Percentiles rank a stretch among this genome's conserved stretches.
Evolutionary conservation across 1,140 invertebrate species (phyloP).

Genomic region (Zaprionus davidi): DNA sequence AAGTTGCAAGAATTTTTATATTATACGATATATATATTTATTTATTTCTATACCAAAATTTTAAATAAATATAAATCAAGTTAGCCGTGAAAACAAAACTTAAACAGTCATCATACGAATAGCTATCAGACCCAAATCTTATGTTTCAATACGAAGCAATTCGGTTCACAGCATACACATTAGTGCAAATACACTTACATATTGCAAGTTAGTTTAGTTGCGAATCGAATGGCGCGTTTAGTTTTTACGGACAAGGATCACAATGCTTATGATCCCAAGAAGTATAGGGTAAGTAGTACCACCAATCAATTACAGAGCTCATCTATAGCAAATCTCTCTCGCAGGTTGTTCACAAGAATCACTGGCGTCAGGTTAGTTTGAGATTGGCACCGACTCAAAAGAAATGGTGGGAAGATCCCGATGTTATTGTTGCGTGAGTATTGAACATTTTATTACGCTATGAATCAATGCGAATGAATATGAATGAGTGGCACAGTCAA

Average conservation of each 20-base stretch:
- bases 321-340: neutral
- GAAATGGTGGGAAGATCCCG: slow-evolving; percentile 83
- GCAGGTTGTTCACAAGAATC: slow-evolving; percentile 72
- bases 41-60: neutral
- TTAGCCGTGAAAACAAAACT: neutral
- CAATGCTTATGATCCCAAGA: slow-evolving; percentile 72
- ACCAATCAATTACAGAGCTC: neutral
- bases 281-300: slow-evolving; percentile 53
- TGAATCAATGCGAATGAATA: neutral
- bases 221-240: slow-evolving; percentile 64
- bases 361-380: slow-evolving; percentile 76
- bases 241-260: slow-evolving; percentile 72
- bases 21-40: neutral
- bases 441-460: slow-evolving; percentile 21
- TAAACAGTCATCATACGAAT: neutral
- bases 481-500: neutral
- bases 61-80: neutral
- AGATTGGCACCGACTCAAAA: slow-evolving; percentile 70
- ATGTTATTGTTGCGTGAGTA: slow-evolving; percentile 83
- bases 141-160: slow-evolving; percentile 30
- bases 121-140: slow-evolving; percentile 59
- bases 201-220: slow-evolving; percentile 7
- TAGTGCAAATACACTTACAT: slow-evolving; percentile 10
- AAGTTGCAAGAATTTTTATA: neutral
- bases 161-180: slow-evolving; percentile 13